A percentile compares a stretch with the other conserved stretches of the same genome.
Conservation (phyloP, 2,113 vertebrate species). For the Chloebia gouldiae region DNA sequence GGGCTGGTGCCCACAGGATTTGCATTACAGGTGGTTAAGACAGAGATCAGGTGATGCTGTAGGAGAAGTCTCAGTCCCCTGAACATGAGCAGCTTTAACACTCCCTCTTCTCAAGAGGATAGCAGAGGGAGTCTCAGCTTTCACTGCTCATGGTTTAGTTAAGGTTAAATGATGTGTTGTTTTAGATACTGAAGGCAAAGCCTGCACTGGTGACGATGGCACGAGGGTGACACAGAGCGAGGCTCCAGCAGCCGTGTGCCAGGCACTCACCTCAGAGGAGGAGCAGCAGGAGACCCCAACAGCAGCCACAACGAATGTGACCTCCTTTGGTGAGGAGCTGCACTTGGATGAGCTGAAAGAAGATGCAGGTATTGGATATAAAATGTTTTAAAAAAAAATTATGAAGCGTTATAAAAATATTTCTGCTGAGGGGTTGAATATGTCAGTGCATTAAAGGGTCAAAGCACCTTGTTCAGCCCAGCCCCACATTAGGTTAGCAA, state of each 20-base stretch:
- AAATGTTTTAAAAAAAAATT: neutral
- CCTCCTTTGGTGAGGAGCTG: conserved; percentile 52
- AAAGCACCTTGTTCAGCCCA: neutral
- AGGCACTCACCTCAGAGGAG: conserved; percentile 52
- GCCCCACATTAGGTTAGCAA: neutral
- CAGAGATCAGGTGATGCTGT: neutral
- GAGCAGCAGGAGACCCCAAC: conserved; percentile 38
- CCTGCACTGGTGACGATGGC: conserved; percentile 33
- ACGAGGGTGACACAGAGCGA: conserved; percentile 40
- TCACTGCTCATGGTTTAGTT: neutral
- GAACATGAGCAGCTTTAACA: neutral
- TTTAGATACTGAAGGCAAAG: conserved; percentile 74
- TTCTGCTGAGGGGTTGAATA: neutral
- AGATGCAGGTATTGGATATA: conserved; percentile 69
- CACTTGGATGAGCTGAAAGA: conserved; percentile 50
- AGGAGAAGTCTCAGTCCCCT: neutral
- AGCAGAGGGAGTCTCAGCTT: neutral
- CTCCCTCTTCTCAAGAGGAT: neutral
- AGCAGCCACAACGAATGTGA: neutral
- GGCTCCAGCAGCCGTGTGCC: conserved; percentile 47
- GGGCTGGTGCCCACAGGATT: neutral
- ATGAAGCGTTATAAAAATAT: neutral
- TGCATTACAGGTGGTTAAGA: neutral
- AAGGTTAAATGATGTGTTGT: conserved; percentile 8
- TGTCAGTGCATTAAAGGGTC: neutral